Evolutionary conservation across 2,888 invertebrate genomes (phyloP).

Genomic region (Drosophila acutilabella): DNA sequence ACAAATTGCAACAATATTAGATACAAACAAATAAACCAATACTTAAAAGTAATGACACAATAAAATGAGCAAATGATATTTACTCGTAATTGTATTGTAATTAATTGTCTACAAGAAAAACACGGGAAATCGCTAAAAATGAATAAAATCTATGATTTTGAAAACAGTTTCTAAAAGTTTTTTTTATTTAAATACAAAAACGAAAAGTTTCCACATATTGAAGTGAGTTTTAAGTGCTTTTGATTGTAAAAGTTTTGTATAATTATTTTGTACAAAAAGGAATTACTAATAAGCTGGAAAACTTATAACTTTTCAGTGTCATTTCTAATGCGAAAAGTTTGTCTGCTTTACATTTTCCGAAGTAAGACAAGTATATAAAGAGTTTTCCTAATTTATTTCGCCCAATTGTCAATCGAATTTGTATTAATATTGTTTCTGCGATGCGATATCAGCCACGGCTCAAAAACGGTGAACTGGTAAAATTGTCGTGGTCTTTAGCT

Average conservation of each 20-base stretch:
- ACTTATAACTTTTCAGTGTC: neutral
- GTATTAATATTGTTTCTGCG: neutral
- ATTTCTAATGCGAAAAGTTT: slow-evolving; percentile 7
- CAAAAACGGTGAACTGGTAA: slow-evolving; percentile 52
- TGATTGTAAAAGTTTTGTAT: no score
- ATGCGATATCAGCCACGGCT: slow-evolving; percentile 66
- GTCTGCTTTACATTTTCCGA: neutral
- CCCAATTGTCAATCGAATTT: neutral
- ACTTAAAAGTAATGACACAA: slow-evolving; percentile 6
- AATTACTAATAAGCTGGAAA: slow-evolving; percentile 1
- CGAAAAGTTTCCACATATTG: neutral
- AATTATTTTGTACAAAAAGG: neutral
- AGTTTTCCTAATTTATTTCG: neutral
- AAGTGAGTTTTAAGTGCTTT: no score
- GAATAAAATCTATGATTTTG: slow-evolving; percentile 71
- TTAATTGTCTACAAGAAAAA: slow-evolving; percentile 47
- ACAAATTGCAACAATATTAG: slow-evolving; percentile 51
- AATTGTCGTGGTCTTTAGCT: slow-evolving; percentile 60
- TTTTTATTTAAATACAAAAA: neutral
- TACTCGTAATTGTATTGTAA: slow-evolving; percentile 49
- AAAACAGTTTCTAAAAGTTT: slow-evolving; percentile 32
- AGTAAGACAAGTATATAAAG: neutral
- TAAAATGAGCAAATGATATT: slow-evolving; percentile 3
- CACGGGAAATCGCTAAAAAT: slow-evolving; percentile 44
- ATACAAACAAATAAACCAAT: slow-evolving; percentile 42